These are phyloP conservation scores for Hoplias malabaricus DNA, from an alignment of 2,113 vertebrate species.

Conservation along the genomic window DNA sequence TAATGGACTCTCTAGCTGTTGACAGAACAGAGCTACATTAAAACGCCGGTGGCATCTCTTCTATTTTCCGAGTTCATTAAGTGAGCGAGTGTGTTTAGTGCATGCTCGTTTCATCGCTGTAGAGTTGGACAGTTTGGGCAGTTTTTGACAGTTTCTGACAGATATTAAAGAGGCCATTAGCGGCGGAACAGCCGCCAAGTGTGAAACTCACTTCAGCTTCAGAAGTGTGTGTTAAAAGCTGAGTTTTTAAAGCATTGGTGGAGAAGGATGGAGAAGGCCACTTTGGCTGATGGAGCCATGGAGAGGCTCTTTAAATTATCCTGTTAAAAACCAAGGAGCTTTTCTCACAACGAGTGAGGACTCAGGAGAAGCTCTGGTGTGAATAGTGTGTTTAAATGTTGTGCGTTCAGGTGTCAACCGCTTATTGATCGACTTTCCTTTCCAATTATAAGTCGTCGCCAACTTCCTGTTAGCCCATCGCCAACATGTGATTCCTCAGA, in stretches of 20 bases:
- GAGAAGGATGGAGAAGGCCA: background rate
- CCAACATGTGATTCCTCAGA: no score
- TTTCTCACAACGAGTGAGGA: background rate
- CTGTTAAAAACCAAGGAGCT: background rate
- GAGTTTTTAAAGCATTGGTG: background rate
- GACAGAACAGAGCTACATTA: background rate
- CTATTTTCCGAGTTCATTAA: background rate
- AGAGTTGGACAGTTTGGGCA: slow-evolving; percentile 1
- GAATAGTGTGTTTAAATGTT: background rate
- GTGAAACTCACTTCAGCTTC: background rate
- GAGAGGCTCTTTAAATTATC: background rate
- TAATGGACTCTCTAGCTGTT: background rate
- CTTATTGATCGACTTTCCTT: background rate
- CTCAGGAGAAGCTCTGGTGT: background rate
- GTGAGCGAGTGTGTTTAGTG: background rate
- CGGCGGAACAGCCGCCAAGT: background rate
- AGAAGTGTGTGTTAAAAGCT: slow-evolving; percentile 18
- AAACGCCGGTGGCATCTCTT: background rate
- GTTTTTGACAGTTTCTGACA: no score
- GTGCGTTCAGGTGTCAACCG: background rate
- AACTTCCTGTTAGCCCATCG: no score
- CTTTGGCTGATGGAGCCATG: background rate
- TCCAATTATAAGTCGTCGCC: no score
- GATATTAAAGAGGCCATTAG: slow-evolving; percentile 26
- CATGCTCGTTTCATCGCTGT: background rate